phyloP scores from a whole-genome alignment of 2,113 vertebrate genomes.

The Naja naja region DNA sequence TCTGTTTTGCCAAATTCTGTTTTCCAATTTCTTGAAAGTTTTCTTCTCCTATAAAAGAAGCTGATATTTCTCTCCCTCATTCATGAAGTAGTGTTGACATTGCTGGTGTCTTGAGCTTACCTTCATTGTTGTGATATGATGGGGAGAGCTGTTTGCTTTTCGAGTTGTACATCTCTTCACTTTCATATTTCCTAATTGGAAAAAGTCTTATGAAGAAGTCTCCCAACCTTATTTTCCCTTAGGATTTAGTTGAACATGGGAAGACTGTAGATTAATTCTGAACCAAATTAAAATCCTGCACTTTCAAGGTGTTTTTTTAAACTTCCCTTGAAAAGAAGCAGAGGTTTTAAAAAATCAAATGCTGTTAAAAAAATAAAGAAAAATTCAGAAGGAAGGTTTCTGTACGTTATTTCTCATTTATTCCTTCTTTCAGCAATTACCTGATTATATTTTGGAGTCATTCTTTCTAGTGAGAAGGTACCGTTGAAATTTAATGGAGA shows the following conservation, averaged over 20 bases:
- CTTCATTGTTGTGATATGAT: neutral
- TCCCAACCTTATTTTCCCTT: neutral
- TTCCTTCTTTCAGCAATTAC: neutral
- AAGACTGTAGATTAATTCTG: neutral
- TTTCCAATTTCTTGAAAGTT: neutral
- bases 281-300: neutral
- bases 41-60: neutral
- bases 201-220: neutral
- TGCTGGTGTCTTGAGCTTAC: neutral
- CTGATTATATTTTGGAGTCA: neutral
- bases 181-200: neutral
- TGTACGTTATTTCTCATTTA: neutral
- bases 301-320: neutral
- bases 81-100: neutral
- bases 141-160: neutral
- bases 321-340: neutral
- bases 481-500: neutral
- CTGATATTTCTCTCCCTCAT: neutral
- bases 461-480: neutral
- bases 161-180: neutral
- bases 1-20: neutral
- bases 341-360: neutral
- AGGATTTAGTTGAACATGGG: neutral
- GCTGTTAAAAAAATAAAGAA: neutral
- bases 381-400: neutral